Evolutionary conservation across 1,140 invertebrate species (phyloP), one percentile per base, ranked within the genome.

Genomic region (Babylonia areolata): DNA sequence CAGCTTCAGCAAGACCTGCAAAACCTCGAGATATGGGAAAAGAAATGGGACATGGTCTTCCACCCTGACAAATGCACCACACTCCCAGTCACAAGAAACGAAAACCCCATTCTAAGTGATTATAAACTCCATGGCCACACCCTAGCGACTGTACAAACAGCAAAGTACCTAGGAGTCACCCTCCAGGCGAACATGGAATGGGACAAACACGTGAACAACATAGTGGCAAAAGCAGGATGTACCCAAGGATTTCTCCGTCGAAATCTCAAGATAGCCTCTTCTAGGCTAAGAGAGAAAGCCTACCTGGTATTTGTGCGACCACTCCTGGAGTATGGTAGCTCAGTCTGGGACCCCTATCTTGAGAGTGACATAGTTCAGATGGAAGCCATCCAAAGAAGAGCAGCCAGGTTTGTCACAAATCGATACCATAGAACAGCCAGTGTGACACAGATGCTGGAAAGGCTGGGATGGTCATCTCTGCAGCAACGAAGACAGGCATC

Each of bases 331-430:
- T 81, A 51, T 33, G 37, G 11, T 33, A 20, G 39, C 28, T 15
- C 40, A 33, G 79, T 81, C 40, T 81, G 40, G 79, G 40, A 81
- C 79, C 40, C 79, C 33, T 39, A 37, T 33, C 73, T n/a, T 17
- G 15, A 77, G 31, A 35, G 31, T 69, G 58, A 69, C 58, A 69
- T 69, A n/a, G 23, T 23, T 23, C 20, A 69, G n/a, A 23, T 69
- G 28, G 58, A 64, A 64, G n/a, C 17, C 58, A 64, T 64, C 58
- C 58, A 64, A n/a, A 64, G 58, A 23, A 20, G n/a, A 28, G 58
- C 17, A 39, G 73, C 73, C 31, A 20, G 33, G 3, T 75, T 15
- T 35, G 33, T 75, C 73, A 35, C 15, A 6, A 35, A 75, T 20
- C 15, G 73, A 3, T 37, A 31, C 37, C 31, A 20, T 35, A 17